Evolutionary conservation across 2,888 invertebrate genomes (phyloP).

Genomic region (Acanthoscelides obtectus): DNA sequence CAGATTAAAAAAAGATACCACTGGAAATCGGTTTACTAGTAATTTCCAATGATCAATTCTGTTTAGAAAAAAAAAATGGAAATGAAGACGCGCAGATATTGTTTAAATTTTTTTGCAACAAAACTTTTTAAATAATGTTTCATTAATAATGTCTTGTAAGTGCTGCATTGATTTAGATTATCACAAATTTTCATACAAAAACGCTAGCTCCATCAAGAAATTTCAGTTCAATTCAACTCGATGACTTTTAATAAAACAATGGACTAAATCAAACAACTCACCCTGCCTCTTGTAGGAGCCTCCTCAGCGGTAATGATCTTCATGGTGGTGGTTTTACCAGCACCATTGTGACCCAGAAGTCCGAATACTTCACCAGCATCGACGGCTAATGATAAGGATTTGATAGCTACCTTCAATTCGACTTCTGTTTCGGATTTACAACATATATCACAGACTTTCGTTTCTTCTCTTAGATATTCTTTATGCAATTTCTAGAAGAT

Average conservation of each 20-base stretch:
- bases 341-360: constrained; percentile 79
- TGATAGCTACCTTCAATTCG: constrained; percentile 60
- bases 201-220: too few species aligned
- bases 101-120: too few species aligned
- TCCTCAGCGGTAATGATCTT: constrained; percentile 82
- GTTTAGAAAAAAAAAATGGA: too few species aligned
- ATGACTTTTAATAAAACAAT: neutral
- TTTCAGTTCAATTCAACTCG: too few species aligned
- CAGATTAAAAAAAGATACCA: too few species aligned
- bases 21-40: too few species aligned
- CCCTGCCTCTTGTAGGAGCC: constrained; percentile 67
- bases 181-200: too few species aligned
- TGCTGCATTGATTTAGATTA: too few species aligned
- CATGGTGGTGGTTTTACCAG: constrained; percentile 84
- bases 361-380: constrained; percentile 82
- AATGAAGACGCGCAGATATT: too few species aligned
- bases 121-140: too few species aligned
- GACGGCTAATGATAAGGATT: constrained; percentile 70
- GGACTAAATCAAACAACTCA: constrained; percentile 37
- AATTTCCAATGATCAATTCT: too few species aligned
- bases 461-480: constrained; percentile 56
- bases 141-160: too few species aligned
- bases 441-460: constrained; percentile 47
- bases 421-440: constrained; percentile 42
- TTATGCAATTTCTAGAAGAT: constrained; percentile 62